These are phyloP conservation scores for Anthopleura xanthogrammica DNA, from an alignment of 92 coral and sea anemone species.

Conservation along the genomic window DNA sequence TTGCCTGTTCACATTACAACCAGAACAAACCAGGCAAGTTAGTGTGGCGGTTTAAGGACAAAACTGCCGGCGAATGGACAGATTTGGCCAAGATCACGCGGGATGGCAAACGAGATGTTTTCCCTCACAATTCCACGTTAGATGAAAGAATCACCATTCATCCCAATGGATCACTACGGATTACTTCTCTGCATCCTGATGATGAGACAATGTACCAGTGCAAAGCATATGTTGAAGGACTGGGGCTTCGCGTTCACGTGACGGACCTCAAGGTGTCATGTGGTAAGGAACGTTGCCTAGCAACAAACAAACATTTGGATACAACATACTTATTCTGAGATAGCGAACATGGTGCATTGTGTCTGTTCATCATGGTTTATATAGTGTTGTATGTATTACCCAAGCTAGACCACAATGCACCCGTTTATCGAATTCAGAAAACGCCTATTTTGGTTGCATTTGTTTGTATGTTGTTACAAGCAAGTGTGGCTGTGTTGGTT, in stretches of 20 bases:
- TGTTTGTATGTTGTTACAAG: too few relatives aligned
- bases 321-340: too few relatives aligned
- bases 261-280: slow-evolving; percentile 1
- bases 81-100: not conserved
- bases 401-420: too few relatives aligned
- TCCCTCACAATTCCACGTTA: not conserved
- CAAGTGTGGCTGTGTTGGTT: too few relatives aligned
- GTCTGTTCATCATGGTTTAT: too few relatives aligned
- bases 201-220: not conserved
- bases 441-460: too few relatives aligned
- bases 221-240: not conserved
- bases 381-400: too few relatives aligned
- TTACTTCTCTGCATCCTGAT: not conserved
- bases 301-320: not conserved
- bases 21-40: not conserved
- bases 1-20: not conserved
- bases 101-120: not conserved
- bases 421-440: too few relatives aligned
- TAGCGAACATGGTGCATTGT: too few relatives aligned
- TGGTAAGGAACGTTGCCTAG: slow-evolving; percentile 2
- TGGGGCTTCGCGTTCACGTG: not conserved
- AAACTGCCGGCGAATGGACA: not conserved
- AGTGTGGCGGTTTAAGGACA: not conserved
- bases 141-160: not conserved
- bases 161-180: not conserved